Evolutionary conservation across 2,113 vertebrate species (phyloP), one percentile per base, ranked within the genome.

Genomic region (Gulo gulo): DNA sequence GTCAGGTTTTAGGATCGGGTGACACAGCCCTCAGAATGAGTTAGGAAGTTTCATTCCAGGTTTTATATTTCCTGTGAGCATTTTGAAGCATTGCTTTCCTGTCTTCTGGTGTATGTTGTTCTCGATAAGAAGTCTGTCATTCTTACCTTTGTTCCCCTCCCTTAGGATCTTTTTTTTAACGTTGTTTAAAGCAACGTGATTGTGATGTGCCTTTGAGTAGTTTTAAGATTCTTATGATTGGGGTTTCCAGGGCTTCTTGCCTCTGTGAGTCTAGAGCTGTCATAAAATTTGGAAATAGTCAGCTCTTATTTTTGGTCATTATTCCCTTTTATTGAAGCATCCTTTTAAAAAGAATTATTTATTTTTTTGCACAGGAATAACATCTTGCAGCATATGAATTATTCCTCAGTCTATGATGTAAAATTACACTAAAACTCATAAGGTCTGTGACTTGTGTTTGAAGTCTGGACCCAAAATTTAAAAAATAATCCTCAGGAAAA

Each of bases 121-220:
- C 82, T 78, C 13, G n/a, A 4, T 31, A 14, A 79, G 73, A 50
- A 63, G 55, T 23, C 57, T 92, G 24, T 65, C 26, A 2, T 74
- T 83, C n/a, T 80, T 45, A 16, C 2, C 14, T 86, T 74, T 74
- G 1, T 31, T 52, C 4, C 13, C 52, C n/a, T 45, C 47, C n/a
- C 13, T 8, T 20, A 50, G 59, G 31, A 8, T 59, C 52, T 14
- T 52, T 82, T 42, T 50, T 12, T 16, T 84, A 31, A n/a, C 4
- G 0, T 34, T 9, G 15, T 29, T 65, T 84, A 73, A 42, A 84
- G 50, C 69, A 84, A 1, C 31, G 11, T 24, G 39, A 21, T 36
- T 21, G 23, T 11, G 26, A 71, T 20, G 2, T 0, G 23, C 63
- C 16, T 45, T 57, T 6, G 3, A 11, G 5, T 45, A 1, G 31